Evolutionary conservation across 2,113 vertebrate genomes (phyloP), one percentile per base, ranked within the genome.

Genomic region (Scartelaos histophorus): DNA sequence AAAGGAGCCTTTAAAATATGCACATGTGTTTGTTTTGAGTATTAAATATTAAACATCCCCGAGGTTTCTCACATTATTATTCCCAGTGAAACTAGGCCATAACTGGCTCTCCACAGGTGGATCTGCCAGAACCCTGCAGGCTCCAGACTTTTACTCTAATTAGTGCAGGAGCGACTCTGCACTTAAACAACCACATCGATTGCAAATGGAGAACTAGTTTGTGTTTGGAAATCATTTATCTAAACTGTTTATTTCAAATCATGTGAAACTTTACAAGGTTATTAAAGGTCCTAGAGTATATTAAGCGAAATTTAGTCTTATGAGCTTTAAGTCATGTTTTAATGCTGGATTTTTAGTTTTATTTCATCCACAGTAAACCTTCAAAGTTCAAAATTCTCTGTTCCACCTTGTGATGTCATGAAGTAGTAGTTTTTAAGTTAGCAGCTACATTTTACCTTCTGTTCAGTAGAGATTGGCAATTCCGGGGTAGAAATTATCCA

Each of bases 41-140:
- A n/a, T 64, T 64, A 64, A 64, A 64, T n/a, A 38, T 64, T 64
- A 64, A 64, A 38, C 17, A 38, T 64, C 34, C 61, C 61, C 10
- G 34, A 35, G 58, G 58, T 61, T 34, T 61, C 58, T 61, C 24
- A 61, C 58, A 61, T 61, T 61, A 61, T 61, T 38, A 38, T 64
- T 64, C 61, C 60, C 29, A 12, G 34, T 19, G 34, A 64, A 64
- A 64, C 29, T 43, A 64, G 61, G 61, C 34, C 61, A 64, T 64
- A 64, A 64, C 17, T 43, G 34, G 5, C 17, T 64, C 34, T 38
- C 61, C 34, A 64, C 61, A 64, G 61, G 61, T 64, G 61, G 61
- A 64, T 35, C 19, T 69, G 54, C 24, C 61, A 15, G 16, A 58
- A 35, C 35, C 19, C 56, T 61, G 66, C 66, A 38, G 45, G 53